Evolutionary conservation across 2,113 vertebrate genomes (phyloP), one percentile per base, ranked within the genome.

Genomic region (Sorex fumeus): DNA sequence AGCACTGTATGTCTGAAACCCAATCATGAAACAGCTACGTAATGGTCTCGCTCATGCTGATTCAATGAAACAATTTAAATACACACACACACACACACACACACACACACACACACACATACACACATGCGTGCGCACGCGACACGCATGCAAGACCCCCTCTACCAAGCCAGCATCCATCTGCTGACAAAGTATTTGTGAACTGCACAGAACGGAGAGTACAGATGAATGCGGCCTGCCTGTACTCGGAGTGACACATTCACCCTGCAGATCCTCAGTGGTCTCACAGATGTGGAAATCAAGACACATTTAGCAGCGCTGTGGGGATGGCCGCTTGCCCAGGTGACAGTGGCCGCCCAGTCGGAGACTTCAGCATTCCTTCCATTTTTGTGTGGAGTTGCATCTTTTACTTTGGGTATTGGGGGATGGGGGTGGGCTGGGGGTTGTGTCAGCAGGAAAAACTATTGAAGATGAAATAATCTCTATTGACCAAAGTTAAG

Each of bases 141-240:
- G n/a, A n/a, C n/a, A n/a, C n/a, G n/a, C n/a, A n/a, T n/a, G n/a
- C n/a, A n/a, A n/a, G n/a, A n/a, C 25, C 36, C 27, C 21, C 30
- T 34, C 45, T 25, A 12, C 13, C 47, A 85, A 69, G 21, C 71
- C 47, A 50, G 47, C 47, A 13, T 10, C 47, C 9, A 10, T 50
- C 13, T 75, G 60, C 80, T 81, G 80, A 91, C 74, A 91, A 91
- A 84, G 40, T 47, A 53, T 28, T 76, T 88, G 30, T 69, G 50
- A 62, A 77, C 62, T 30, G 93, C 89, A 47, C 72, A 75, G 89
- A 8, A 11, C 67, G 84, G 32, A 40, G 40, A 40, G 40, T 40
- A 40, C 40, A 40, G 40, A 40, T 40, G 85, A 70, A 80, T 28
- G 40, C 40, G 27, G 6, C 19, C 19, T 70, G 62, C 43, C 50